Evolutionary conservation across 2,888 invertebrate genomes (phyloP), one percentile per base, ranked within the genome.

Genomic region (Sinotaia quadrata): DNA sequence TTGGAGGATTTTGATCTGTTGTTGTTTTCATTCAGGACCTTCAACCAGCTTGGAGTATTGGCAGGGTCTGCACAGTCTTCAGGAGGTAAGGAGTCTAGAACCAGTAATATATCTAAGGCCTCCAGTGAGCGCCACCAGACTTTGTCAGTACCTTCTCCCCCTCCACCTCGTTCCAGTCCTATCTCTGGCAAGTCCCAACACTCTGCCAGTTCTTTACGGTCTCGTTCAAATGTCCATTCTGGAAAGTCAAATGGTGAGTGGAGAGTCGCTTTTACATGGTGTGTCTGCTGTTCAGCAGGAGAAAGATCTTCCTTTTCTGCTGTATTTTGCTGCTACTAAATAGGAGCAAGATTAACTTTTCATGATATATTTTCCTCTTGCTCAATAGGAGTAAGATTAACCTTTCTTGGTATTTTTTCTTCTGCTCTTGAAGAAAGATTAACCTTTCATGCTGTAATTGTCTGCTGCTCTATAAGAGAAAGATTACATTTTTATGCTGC

Each of bases 1-100:
- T n/a, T n/a, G n/a, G n/a, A n/a, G n/a, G n/a, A n/a, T n/a, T n/a
- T n/a, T n/a, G n/a, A n/a, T n/a, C n/a, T n/a, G n/a, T n/a, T n/a
- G n/a, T n/a, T n/a, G n/a, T n/a, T n/a, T n/a, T n/a, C n/a, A n/a
- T 74, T n/a, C 65, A 81, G 83, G 59, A 74, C 77, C 3, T 84
- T 80, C 71, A 82, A 82, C 68, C 70, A 81, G 24, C 78, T 84
- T 10, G 82, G 82, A 8, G 71, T 75, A 67, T 74, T 85, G 27
- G 84, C 84, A 7, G 81, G 80, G 7, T 71, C 76, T 8, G 78
- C 78, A 21, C 67, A 71, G 29, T 61, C 71, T 7, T 37, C 63
- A 57, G 47, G 37, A 33, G 75, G 73, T 31, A 69, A 68, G 33
- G 78, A 79, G 33, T 76, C 76, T 2, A 67, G 73, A 18, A 69